Base-by-base conservation (phyloP, 2,888 invertebrate genomes). In the Dryomyza anilis region DNA sequence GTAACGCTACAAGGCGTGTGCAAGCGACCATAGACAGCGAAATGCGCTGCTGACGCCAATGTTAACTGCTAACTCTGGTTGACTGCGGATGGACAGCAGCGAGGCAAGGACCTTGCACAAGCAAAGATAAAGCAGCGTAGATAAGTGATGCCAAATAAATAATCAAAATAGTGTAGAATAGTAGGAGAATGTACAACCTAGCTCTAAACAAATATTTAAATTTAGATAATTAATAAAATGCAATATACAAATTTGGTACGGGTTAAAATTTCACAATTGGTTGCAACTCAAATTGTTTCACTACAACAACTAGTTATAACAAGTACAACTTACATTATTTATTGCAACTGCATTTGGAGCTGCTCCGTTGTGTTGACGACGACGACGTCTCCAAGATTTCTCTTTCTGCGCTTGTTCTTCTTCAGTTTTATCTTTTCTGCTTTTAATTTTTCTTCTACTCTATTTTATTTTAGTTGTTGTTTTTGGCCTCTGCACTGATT, bases 261-360 rank as follows among this genome's bases (percentile, higher is more conserved):
- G 23, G 30, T 45, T 12, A 39, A 19, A 57, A 43, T 16, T 25
- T 27, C 19, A 36, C 16, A n/a, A 63, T 25, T 19, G 33, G 25
- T 57, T 43, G 16, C 43, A 43, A 43, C n/a, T 16, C 19, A 43
- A 43, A 50, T 10, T 12, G 25, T 25, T 50, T 25, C 25, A 50
- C 23, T n/a, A 27, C 10, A 25, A 25, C 50, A 23, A 25, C n/a
- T 14, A 50, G 10, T 7, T n/a, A n/a, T n/a, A n/a, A n/a, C n/a
- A 45, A 46, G 33, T 12, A 16, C 33, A 43, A 65, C 67, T 69
- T 56, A 69, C 69, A 69, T 69, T 65, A 65, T 63, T 61, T 62
- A 59, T 59, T 58, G 62, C 21, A 59, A 65, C 58, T 69, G 57
- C 69, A 67, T 69, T 65, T 67, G 64, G 55, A 30, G 65, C 62